A percentile compares a stretch with the other conserved stretches of the same genome.
These are phyloP conservation scores for Chaetogeoica ovagalla DNA, from an alignment of 2,888 invertebrate genomes.

Conservation along the genomic window DNA sequence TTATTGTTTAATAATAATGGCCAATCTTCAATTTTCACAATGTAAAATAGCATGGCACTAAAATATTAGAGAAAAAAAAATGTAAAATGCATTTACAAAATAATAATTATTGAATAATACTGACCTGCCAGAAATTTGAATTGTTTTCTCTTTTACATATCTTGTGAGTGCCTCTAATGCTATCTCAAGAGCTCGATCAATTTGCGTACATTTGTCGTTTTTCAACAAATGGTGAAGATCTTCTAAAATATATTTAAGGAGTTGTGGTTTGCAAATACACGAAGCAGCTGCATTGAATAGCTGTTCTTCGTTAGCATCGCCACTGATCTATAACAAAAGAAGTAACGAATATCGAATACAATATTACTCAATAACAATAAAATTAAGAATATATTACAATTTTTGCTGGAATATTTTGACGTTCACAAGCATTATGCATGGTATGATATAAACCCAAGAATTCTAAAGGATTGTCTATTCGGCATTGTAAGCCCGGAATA, in stretches of 20 bases:
- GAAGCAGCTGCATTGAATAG: slow-evolving; percentile 80
- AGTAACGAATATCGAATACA: neutral
- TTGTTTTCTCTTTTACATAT: slow-evolving; percentile 82
- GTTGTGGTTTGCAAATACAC: slow-evolving; percentile 82
- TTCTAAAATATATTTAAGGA: slow-evolving; percentile 82
- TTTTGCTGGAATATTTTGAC: slow-evolving; percentile 88
- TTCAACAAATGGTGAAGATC: slow-evolving; percentile 87
- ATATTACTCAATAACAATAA: neutral
- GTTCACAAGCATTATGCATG: slow-evolving; percentile 82
- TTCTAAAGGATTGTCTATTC: slow-evolving; percentile 77
- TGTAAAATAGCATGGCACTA: slow-evolving; percentile 93
- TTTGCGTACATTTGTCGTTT: slow-evolving; percentile 76
- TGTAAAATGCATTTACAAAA: slow-evolving; percentile 1
- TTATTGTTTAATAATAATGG: slow-evolving; percentile 60
- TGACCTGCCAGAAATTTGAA: slow-evolving; percentile 90
- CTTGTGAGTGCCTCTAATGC: slow-evolving; percentile 89
- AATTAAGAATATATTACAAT: slow-evolving; percentile 64
- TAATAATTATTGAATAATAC: slow-evolving; percentile 37
- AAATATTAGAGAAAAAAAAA: slow-evolving; percentile 56
- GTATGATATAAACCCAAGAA: slow-evolving; percentile 93
- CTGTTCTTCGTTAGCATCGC: slow-evolving; percentile 88
- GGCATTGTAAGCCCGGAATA: slow-evolving; percentile 81
- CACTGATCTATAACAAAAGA: slow-evolving; percentile 59
- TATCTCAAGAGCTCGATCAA: slow-evolving; percentile 75
- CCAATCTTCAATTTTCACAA: slow-evolving; percentile 82